Evolutionary conservation across 2,888 invertebrate genomes (phyloP), one percentile per base, ranked within the genome.

Genomic region (Philhelius pedissequus): DNA sequence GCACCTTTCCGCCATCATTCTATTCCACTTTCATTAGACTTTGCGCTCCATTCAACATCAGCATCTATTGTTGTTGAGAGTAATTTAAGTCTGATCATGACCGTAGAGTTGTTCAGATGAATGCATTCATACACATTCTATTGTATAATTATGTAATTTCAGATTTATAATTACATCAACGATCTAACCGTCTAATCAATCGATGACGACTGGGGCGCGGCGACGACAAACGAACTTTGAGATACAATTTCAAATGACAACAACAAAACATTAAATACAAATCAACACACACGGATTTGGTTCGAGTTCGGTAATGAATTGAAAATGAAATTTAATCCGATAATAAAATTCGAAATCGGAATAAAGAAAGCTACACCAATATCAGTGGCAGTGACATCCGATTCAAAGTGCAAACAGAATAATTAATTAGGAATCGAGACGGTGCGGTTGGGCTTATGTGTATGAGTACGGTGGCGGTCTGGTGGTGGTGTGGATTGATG

Each of bases 321-420:
- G 74, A 74, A 74, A 74, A 52, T 64, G 64, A 69, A 80, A 69
- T 75, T 50, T 68, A 68, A 79, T 68, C 52, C 64, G 74, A 66
- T 64, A 74, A 66, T 74, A 20, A 35, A 32, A 48, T 48, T 6
- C 60, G 48, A 50, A 71, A 50, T 77, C 70, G 81, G 43, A 71
- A 70, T 74, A 68, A 43, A 76, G 70, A 77, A 71, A 76, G 64
- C 70, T 66, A 64, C 35, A 60, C 70, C 52, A 54, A 38, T 45
- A 58, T 22, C 35, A 45, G 25, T 64, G 80, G 58, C 77, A 71
- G 52, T 70, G 81, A 77, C 45, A 77, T 81, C 77, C 81, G 81
- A 81, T 77, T 56, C 40, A 27, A 45, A 38, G 79, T 74, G 79
- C 66, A 50, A 38, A 45, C 52, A 20, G 79, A 79, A 79, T 79